A percentile compares a stretch with the other conserved stretches of the same genome.
phyloP scores from a whole-genome alignment of 2,888 invertebrate species.

The Chrysolina americana region DNA sequence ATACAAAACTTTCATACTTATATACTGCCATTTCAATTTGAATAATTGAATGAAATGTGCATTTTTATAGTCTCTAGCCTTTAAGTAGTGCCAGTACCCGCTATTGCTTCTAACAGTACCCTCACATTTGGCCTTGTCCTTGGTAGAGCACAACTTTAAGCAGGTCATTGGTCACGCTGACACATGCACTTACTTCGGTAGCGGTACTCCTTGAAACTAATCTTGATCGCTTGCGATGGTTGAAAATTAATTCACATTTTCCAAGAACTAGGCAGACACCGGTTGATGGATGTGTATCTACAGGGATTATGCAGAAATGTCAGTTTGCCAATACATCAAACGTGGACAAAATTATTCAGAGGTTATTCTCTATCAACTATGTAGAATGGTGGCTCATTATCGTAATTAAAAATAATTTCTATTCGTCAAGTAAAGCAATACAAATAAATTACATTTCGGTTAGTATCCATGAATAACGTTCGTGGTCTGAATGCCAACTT shows the following conservation, averaged over 20 bases:
- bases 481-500: too few species aligned
- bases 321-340: not conserved
- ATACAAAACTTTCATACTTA: too few species aligned
- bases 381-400: too few species aligned
- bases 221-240: conserved; percentile 5
- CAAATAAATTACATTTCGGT: too few species aligned
- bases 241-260: not conserved
- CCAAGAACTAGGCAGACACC: conserved; percentile 8
- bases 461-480: too few species aligned
- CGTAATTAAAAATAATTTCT: too few species aligned
- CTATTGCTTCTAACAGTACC: conserved; percentile 14
- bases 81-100: not conserved
- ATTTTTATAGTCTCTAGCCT: too few species aligned
- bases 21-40: too few species aligned
- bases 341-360: not conserved
- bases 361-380: not conserved
- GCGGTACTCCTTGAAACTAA: conserved; percentile 19
- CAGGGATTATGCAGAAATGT: not conserved
- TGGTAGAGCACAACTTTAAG: conserved; percentile 25
- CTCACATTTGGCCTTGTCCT: conserved; percentile 21
- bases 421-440: too few species aligned
- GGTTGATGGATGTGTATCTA: conserved; percentile 4
- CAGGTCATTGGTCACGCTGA: conserved; percentile 32
- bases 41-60: too few species aligned
- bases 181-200: conserved; percentile 6